These are phyloP conservation scores for Andrena bicolor DNA, from an alignment of 2,888 invertebrate species.

Conservation along the genomic window DNA sequence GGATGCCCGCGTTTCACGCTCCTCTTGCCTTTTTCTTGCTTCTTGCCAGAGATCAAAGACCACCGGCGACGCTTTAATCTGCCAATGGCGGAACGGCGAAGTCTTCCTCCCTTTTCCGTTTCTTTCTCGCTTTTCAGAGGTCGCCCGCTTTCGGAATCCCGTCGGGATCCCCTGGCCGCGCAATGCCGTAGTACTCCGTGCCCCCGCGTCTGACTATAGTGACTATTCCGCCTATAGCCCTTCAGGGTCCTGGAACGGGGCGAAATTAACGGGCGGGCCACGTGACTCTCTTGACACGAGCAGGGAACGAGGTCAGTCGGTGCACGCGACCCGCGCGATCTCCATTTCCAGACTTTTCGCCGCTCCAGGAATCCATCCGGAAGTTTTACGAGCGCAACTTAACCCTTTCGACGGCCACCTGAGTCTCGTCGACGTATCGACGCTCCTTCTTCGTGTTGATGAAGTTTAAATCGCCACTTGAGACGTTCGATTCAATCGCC, in stretches of 20 bases:
- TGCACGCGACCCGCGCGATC: constrained; percentile 68
- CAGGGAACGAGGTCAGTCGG: constrained; percentile 64
- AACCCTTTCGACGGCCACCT: constrained; percentile 23
- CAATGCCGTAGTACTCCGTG: constrained; percentile 17
- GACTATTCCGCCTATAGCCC: constrained; percentile 10
- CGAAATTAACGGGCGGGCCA: constrained; percentile 67
- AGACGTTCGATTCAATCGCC: constrained; percentile 10
- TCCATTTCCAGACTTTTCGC: constrained; percentile 66
- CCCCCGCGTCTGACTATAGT: neutral
- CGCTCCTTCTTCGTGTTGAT: neutral
- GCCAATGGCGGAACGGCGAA: constrained; percentile 68
- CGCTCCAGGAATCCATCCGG: constrained; percentile 13
- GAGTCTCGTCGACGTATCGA: neutral
- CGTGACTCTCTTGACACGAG: constrained; percentile 60
- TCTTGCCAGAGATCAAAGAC: constrained; percentile 72
- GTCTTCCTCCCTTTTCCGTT: constrained; percentile 51
- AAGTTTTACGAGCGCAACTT: constrained; percentile 32
- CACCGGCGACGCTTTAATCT: constrained; percentile 71
- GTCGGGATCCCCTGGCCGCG: constrained; percentile 14
- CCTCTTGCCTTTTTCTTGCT: constrained; percentile 42
- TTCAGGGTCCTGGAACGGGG: constrained; percentile 27
- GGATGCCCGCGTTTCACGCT: constrained; percentile 42
- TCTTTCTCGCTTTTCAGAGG: constrained; percentile 20
- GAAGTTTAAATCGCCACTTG: constrained; percentile 8
- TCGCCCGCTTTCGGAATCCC: constrained; percentile 35